Percentiles rank a stretch among this genome's conserved stretches.
phyloP scores from a whole-genome alignment of 2,888 invertebrate genomes.

The Sminthurinus aureus region DNA sequence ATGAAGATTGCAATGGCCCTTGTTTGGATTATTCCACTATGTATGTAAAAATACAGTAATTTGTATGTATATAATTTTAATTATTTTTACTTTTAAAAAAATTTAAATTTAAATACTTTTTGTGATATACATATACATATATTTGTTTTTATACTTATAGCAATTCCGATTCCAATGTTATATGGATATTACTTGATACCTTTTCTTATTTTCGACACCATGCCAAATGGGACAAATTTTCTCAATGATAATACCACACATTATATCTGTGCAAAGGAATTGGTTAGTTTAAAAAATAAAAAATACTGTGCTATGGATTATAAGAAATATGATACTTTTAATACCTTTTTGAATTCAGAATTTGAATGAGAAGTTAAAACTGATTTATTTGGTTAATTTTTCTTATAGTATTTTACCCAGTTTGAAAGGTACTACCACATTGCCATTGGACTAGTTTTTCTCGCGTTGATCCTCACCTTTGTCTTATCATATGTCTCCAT shows the following conservation, averaged over 20 bases:
- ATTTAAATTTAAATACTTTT: not conserved
- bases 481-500: conserved; percentile 54
- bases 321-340: no score
- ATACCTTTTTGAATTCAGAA: no score
- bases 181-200: conserved; percentile 41
- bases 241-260: conserved; percentile 40
- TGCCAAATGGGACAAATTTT: not conserved
- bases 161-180: conserved; percentile 42
- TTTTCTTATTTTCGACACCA: conserved; percentile 39
- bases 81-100: no score
- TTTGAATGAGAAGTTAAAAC: no score
- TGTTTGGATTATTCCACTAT: conserved; percentile 38
- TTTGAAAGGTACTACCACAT: conserved; percentile 47
- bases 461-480: conserved; percentile 42
- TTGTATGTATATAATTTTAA: no score
- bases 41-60: conserved; percentile 2
- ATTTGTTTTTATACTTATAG: conserved; percentile 16
- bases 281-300: not conserved
- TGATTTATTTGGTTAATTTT: no score
- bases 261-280: conserved; percentile 49
- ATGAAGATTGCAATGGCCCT: no score
- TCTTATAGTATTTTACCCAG: no score
- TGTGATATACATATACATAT: no score
- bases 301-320: no score
- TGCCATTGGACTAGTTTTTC: conserved; percentile 43